Base-by-base conservation (phyloP, 1,140 invertebrate genomes). In the Drosophila kurseongensis region DNA sequence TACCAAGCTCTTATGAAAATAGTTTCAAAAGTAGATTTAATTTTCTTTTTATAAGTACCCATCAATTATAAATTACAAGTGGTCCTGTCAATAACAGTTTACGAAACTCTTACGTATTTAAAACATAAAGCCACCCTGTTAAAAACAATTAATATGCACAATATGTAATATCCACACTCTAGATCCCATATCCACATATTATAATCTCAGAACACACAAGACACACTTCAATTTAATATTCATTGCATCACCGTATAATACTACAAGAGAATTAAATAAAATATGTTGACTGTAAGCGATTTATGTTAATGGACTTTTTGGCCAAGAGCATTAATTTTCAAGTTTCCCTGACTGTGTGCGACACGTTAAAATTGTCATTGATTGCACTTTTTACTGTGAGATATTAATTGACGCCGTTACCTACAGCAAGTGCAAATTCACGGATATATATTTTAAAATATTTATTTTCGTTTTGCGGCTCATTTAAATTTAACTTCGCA, bases 231-330 rank as follows among this genome's bases (percentile, higher is more conserved):
- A 16, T 67, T 63, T 35, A 41, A 50, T 35, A 50, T 66, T 63
- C 44, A 66, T 29, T 65, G 35, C 58, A 62, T 32, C 13, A 8
- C 13, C 9, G 36, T 6, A 40, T 45, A 5, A 38, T 58, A n/a
- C n/a, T 35, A 14, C 29, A 29, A 23, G n/a, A 7, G 14, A 67
- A 54, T 68, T 47, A 27, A 69, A 69, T 69, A 57, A 71, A 57
- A 69, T 71, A 69, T 57, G 65, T 57, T 57, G 65, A 38, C 50
- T 48, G 50, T 40, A 52, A 52, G 36, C 40, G 55, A 50, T 60
- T 72, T 73, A 73, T 73, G 67, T 72, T 60, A 73, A 72, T 73
- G 67, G 66, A 72, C 54, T 51, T 72, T 72, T 51, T 16, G 47
- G 50, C 35, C 65, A 69, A 35, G 41, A 41, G 50, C 65, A 71